A percentile compares a stretch with the other conserved stretches of the same genome.
These are phyloP conservation scores for Sebastes schlegelii DNA, from an alignment of 2,113 vertebrate species.

Conservation along the genomic window DNA sequence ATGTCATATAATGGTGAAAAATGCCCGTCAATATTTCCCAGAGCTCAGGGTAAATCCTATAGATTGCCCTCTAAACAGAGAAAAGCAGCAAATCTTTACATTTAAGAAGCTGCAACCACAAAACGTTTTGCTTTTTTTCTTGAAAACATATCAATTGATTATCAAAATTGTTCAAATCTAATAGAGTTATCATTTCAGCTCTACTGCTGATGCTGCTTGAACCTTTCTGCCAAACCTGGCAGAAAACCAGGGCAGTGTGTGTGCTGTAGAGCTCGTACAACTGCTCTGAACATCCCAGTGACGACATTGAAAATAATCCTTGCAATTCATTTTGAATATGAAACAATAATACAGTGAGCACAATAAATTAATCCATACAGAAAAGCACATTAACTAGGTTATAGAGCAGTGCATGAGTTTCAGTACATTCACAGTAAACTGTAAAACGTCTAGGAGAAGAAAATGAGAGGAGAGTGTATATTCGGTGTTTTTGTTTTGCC, in stretches of 20 bases:
- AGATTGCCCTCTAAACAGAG: background rate
- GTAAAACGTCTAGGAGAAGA: background rate
- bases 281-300: background rate
- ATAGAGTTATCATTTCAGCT: background rate
- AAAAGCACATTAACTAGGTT: background rate
- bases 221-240: background rate
- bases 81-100: background rate
- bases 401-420: background rate
- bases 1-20: background rate
- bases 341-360: background rate
- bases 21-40: background rate
- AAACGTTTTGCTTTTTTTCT: background rate
- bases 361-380: background rate
- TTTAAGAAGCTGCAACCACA: background rate
- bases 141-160: background rate
- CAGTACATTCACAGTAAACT: background rate
- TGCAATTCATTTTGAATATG: background rate
- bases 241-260: too few relatives aligned
- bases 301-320: background rate
- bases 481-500: conserved; percentile 33
- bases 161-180: background rate
- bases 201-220: background rate
- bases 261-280: background rate
- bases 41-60: background rate
- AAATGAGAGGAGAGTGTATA: background rate